A percentile compares a stretch with the other conserved stretches of the same genome.
phyloP scores from a whole-genome alignment of 2,113 vertebrate genomes.

The Podarcis cretensis region DNA sequence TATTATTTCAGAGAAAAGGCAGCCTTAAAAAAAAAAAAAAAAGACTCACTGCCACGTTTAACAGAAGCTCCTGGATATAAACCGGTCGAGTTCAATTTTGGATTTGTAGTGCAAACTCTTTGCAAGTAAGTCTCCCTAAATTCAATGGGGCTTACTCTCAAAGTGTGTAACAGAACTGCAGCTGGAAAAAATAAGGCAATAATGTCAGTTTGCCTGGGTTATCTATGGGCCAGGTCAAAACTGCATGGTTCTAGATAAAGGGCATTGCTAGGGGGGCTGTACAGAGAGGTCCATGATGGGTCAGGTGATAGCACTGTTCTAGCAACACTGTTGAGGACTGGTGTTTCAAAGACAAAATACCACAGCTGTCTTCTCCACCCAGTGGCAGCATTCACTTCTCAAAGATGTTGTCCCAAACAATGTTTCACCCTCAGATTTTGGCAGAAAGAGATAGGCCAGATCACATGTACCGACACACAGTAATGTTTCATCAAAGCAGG shows the following conservation, averaged over 20 bases:
- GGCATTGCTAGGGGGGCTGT: background rate
- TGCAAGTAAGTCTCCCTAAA: background rate
- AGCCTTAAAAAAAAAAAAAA: background rate
- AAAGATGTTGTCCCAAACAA: background rate
- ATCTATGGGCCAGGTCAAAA: background rate
- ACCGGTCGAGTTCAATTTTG: background rate
- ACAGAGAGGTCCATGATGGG: background rate
- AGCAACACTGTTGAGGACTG: background rate
- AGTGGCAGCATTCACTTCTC: background rate
- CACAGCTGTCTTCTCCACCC: background rate
- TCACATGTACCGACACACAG: background rate
- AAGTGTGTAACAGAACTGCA: background rate
- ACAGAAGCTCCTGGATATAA: background rate
- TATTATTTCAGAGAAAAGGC: background rate
- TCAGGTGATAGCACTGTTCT: background rate
- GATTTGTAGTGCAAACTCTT: background rate
- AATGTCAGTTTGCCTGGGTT: background rate
- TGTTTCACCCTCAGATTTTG: background rate
- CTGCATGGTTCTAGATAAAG: background rate
- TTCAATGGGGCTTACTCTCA: background rate
- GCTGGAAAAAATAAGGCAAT: background rate
- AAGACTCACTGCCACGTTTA: background rate
- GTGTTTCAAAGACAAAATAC: background rate
- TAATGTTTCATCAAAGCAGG: background rate
- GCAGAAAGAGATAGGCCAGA: background rate